Evolutionary conservation across 2,888 invertebrate genomes (phyloP).

Genomic region (Homarus gammarus): DNA sequence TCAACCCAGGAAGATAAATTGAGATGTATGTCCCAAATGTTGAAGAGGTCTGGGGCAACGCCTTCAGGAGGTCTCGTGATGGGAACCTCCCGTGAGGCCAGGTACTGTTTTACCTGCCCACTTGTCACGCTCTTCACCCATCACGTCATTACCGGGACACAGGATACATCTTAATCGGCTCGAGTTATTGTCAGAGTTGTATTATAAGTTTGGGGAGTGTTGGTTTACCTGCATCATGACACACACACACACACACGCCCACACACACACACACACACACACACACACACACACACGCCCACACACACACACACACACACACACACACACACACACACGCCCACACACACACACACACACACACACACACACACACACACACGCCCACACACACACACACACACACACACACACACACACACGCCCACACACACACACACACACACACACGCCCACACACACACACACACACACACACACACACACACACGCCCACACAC

Average conservation of each 20-base stretch:
- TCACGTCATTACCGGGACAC: slow-evolving; percentile 6
- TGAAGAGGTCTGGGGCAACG: neutral
- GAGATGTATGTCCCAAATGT: no score
- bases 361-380: no score
- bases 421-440: slow-evolving; percentile 1
- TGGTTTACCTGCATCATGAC: no score
- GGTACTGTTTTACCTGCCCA: neutral
- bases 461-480: neutral
- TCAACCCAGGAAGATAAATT: no score
- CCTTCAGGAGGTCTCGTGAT: neutral
- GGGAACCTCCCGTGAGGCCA: neutral
- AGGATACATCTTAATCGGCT: slow-evolving; percentile 5
- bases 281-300: slow-evolving; percentile 3
- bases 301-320: slow-evolving; percentile 4
- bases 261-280: slow-evolving; percentile 20
- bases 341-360: no score
- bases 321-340: slow-evolving; percentile 8
- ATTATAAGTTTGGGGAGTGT: no score
- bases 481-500: neutral
- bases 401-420: slow-evolving; percentile 4
- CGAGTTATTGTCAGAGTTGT: no score
- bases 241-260: neutral
- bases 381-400: slow-evolving; percentile 4
- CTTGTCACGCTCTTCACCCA: slow-evolving; percentile 3
- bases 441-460: no score